Conservation (phyloP, 2,113 vertebrate species). For the Clarias macrocephalus region DNA sequence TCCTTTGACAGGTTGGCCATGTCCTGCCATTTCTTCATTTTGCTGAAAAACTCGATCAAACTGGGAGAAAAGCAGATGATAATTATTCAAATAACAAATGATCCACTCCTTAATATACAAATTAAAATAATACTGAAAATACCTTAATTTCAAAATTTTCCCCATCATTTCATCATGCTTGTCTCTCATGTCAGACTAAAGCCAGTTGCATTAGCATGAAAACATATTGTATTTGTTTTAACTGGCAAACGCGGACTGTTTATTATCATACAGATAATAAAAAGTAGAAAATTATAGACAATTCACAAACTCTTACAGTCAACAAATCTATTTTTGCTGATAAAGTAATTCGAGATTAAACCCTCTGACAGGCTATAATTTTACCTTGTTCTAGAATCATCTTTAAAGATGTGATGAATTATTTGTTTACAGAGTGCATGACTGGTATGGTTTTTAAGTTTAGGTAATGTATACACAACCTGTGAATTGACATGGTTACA, state of each 20-base stretch:
- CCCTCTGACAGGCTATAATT: neutral
- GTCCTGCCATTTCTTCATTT: conserved; percentile 97
- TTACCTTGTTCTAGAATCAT: neutral
- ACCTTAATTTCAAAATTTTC: neutral
- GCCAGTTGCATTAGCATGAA: neutral
- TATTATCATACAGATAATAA: neutral
- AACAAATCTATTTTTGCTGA: neutral
- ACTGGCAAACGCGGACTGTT: neutral
- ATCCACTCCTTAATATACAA: neutral
- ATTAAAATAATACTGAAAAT: neutral
- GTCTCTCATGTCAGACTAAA: neutral
- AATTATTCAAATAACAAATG: neutral
- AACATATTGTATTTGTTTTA: neutral
- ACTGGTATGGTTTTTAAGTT: neutral
- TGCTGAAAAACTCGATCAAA: conserved; percentile 93
- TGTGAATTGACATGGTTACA: neutral
- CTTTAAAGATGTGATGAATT: neutral
- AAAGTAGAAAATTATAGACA: neutral
- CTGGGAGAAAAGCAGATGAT: conserved; percentile 61
- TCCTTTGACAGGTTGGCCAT: conserved; percentile 86
- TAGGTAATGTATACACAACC: neutral
- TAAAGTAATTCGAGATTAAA: neutral
- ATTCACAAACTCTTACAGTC: neutral
- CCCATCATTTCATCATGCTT: neutral
- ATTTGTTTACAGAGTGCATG: neutral